These are phyloP conservation scores for Encarsia formosa DNA, from an alignment of 2,888 invertebrate genomes.

Conservation along the genomic window DNA sequence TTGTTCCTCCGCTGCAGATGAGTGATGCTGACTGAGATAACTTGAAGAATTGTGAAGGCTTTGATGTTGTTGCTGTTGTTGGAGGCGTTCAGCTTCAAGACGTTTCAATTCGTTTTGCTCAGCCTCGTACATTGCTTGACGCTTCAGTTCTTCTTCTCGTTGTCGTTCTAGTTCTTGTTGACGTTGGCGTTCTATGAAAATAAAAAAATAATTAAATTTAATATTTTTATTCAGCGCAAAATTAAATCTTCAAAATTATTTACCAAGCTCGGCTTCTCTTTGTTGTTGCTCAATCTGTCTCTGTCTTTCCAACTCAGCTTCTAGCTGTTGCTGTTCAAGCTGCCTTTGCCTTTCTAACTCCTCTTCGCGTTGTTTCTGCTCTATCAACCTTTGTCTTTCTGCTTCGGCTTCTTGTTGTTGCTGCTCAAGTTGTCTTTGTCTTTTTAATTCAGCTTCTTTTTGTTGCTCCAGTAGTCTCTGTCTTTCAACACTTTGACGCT, in stretches of 20 bases:
- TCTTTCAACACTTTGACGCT: constrained; percentile 27
- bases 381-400: constrained; percentile 33
- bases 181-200: constrained; percentile 25
- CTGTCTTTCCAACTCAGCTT: constrained; percentile 30
- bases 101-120: constrained; percentile 26
- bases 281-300: constrained; percentile 23
- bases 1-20: constrained; percentile 37
- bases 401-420: constrained; percentile 31
- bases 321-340: constrained; percentile 31
- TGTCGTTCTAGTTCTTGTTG: constrained; percentile 32
- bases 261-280: constrained; percentile 23
- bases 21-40: constrained; percentile 41
- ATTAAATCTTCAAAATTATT: not conserved
- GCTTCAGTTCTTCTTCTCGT: constrained; percentile 29
- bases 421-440: constrained; percentile 35
- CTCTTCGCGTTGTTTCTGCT: constrained; percentile 30
- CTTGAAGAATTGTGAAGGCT: constrained; percentile 40
- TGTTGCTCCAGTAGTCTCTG: constrained; percentile 36
- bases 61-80: constrained; percentile 32
- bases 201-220: not conserved
- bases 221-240: not conserved
- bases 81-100: constrained; percentile 27
- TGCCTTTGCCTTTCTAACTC: constrained; percentile 34
- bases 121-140: constrained; percentile 26
- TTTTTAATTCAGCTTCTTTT: constrained; percentile 31